Evolutionary conservation across 2,113 vertebrate species (phyloP), one percentile per base, ranked within the genome.

Genomic region (Melospiza georgiana): DNA sequence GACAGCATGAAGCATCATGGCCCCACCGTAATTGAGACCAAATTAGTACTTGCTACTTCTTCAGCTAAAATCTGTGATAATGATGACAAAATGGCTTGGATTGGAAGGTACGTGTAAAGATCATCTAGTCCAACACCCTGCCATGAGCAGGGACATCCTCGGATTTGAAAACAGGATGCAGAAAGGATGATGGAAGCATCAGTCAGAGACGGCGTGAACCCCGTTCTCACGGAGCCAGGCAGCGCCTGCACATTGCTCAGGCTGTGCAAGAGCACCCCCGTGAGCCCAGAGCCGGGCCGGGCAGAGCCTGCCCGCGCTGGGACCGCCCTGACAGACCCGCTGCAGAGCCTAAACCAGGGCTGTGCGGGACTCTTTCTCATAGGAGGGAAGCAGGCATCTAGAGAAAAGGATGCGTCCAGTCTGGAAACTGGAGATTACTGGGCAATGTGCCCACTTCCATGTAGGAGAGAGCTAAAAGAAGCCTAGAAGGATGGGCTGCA

Each of bases 231-330:
- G 8, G 10, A 33, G 54, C 35, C 61, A 0, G 61, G 74, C 44
- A 43, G 25, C 4, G 73, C 72, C 48, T 2, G 78, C 39, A 3
- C 2, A 5, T 44, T 49, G 20, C 27, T 91, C 86, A 69, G 76
- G 4, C 89, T 91, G 91, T 89, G 48, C 91, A 92, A 95, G 94
- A 89, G 94, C 96, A 72, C 96, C 97, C 95, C 79, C 97, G 59
- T 95, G 94, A 96, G 97, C 87, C 72, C 91, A 15, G 73, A 72
- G 83, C 80, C 9, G 33, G 39, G 28, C 1, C 4, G 58, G 57
- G 77, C 51, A n/a, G 18, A 86, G 83, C 79, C 78, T 10, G 77
- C 49, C 62, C 22, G 77, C 39, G 51, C 52, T 4, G 55, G 44
- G 66, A 22, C 52, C 2, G 3, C 44, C 12, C 78, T 3, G 15